A percentile compares a stretch with the other conserved stretches of the same genome.
phyloP scores from a whole-genome alignment of 2,113 vertebrate genomes.

The cattle (Bos taurus) region ARS-UCD2.0 NC_037357.1:8785501-8786000 shows the following conservation, averaged over 20 bases:
- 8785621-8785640: conserved; percentile 35
- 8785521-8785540: conserved; percentile 32
- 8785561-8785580: conserved; percentile 43
- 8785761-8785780: conserved; percentile 29
- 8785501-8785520: conserved; percentile 40
- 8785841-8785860: conserved; percentile 39
- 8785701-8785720: neutral
- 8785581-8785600: conserved; percentile 41
- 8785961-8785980: conserved; percentile 25
- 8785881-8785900: neutral
- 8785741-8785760: conserved; percentile 31
- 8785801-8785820: neutral
- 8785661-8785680: conserved; percentile 18
- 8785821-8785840: conserved; percentile 32
- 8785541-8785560: conserved; percentile 41
- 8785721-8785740: neutral
- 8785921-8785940: neutral
- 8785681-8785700: neutral
- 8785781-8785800: conserved; percentile 27
- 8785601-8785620: conserved; percentile 28
- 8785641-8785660: conserved; percentile 14
- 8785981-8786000: conserved; percentile 52
- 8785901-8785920: conserved; percentile 4
- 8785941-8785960: conserved; percentile 43
- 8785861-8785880: conserved; percentile 19